A percentile compares a stretch with the other conserved stretches of the same genome.
phyloP scores from a whole-genome alignment of 2,797 vertebrate genomes.

The Phrynocephalus forsythii region DNA sequence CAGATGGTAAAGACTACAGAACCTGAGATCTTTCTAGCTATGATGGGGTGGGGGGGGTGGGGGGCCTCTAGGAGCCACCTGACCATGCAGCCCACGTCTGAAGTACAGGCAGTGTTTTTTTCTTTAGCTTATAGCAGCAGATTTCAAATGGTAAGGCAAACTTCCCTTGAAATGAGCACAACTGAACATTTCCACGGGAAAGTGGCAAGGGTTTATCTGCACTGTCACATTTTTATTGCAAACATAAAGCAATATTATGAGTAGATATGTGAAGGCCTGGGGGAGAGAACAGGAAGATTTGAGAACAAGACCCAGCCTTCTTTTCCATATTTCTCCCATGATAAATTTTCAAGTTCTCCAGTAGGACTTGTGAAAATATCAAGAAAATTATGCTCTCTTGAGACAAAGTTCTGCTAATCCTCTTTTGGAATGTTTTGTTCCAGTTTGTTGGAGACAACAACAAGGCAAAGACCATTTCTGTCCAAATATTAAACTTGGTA shows the following conservation, averaged over 20 bases:
- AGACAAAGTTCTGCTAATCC: too few relatives aligned
- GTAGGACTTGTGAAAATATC: too few relatives aligned
- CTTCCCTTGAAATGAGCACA: background rate
- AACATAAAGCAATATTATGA: background rate
- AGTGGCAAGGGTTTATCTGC: background rate
- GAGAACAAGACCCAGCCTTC: background rate
- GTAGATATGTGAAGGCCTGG: background rate
- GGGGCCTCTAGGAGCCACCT: background rate
- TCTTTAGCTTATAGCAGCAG: background rate
- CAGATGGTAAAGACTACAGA: slow-evolving; percentile 5
- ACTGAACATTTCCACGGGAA: background rate
- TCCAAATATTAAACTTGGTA: too few relatives aligned
- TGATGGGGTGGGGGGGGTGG: too few relatives aligned
- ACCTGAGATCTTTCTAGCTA: background rate
- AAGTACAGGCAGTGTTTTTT: background rate
- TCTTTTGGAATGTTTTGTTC: too few relatives aligned
- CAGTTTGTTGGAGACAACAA: too few relatives aligned
- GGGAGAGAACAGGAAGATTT: too few relatives aligned
- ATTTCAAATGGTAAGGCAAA: background rate
- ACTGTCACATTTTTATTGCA: slow-evolving; percentile 1
- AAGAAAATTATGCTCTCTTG: too few relatives aligned
- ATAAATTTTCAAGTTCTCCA: too few relatives aligned
- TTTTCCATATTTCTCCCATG: background rate
- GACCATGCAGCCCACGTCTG: background rate
- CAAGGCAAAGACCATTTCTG: too few relatives aligned